Conservation (phyloP, 2,797 vertebrate genomes). For the Neosalanx taihuensis region DNA sequence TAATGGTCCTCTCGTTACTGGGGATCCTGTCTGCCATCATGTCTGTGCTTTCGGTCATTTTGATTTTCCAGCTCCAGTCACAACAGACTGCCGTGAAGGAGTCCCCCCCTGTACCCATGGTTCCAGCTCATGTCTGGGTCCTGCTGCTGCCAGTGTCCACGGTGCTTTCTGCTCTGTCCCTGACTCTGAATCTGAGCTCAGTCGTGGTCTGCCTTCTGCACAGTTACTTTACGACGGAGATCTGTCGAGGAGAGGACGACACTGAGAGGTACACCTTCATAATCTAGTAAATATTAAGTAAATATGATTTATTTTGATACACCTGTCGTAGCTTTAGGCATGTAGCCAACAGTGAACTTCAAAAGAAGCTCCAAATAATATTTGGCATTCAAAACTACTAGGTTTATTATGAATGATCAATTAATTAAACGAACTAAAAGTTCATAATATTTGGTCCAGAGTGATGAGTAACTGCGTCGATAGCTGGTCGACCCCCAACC, state of each 20-base stretch:
- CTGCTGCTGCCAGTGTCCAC: conserved; percentile 77
- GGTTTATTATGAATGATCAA: background rate
- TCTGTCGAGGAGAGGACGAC: conserved; percentile 74
- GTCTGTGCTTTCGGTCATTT: conserved; percentile 80
- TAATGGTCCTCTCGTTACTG: conserved; percentile 73
- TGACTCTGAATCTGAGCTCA: conserved; percentile 81
- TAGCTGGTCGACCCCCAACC: conserved; percentile 40
- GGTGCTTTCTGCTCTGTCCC: conserved; percentile 80
- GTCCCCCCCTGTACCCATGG: conserved; percentile 32
- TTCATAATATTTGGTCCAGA: background rate
- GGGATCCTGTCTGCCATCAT: conserved; percentile 81
- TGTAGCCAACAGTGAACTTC: too few relatives aligned
- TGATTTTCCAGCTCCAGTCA: conserved; percentile 85
- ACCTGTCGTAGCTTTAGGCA: too few relatives aligned
- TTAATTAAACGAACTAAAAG: background rate
- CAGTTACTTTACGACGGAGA: conserved; percentile 81
- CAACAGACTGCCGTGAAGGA: conserved; percentile 64
- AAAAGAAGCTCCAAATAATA: too few relatives aligned
- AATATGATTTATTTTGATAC: too few relatives aligned
- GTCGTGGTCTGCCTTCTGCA: conserved; percentile 85
- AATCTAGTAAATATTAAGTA: background rate
- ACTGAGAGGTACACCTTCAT: conserved; percentile 74
- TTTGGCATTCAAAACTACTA: background rate
- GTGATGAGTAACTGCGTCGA: conserved; percentile 13
- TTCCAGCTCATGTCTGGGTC: conserved; percentile 65